Evolutionary conservation across 2,113 vertebrate genomes (phyloP).

Genomic region (Vombatus ursinus): DNA sequence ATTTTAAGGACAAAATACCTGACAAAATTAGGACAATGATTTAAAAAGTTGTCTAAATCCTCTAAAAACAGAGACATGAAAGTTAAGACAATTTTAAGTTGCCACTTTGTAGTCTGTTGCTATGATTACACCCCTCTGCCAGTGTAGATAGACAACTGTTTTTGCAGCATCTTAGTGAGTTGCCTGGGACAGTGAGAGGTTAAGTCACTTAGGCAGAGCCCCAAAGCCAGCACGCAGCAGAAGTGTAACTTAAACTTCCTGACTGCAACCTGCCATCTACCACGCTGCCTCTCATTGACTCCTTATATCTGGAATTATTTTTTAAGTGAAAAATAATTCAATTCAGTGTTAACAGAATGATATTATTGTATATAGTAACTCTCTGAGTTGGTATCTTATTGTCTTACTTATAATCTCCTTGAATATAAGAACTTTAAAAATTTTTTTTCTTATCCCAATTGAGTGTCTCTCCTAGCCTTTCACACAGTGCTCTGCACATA

Average conservation of each 20-base stretch:
- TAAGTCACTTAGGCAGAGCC: neutral
- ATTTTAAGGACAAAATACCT: neutral
- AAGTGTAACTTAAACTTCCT: neutral
- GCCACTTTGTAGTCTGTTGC: neutral
- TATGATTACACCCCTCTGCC: neutral
- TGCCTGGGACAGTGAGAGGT: neutral
- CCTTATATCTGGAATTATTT: neutral
- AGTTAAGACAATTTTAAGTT: neutral
- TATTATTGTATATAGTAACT: neutral
- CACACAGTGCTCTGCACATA: neutral
- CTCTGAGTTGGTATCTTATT: neutral
- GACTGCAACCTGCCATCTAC: neutral
- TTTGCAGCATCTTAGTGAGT: neutral
- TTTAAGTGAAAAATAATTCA: neutral
- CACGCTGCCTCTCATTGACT: neutral
- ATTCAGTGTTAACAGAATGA: neutral
- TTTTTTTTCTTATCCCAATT: neutral
- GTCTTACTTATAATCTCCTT: neutral
- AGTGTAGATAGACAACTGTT: neutral
- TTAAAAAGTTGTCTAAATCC: neutral
- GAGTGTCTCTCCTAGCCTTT: neutral
- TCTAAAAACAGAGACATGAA: neutral
- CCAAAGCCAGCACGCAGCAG: neutral
- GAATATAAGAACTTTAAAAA: neutral
- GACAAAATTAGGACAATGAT: neutral